Conservation (phyloP, 1,140 invertebrate species). For the Meloidogyne chitwoodi region DNA sequence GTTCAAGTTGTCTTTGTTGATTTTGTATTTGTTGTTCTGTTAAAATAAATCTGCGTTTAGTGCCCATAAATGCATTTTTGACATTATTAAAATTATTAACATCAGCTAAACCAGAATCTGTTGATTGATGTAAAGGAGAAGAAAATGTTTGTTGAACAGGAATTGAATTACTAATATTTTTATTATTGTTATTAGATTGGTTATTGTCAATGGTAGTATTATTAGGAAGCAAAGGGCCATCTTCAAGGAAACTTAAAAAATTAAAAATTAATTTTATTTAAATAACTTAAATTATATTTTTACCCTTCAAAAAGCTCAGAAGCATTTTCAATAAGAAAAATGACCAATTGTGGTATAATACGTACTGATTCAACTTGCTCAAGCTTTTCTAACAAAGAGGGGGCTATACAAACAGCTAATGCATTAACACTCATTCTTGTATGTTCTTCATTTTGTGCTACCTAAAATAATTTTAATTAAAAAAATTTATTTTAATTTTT, state of each 20-base stretch:
- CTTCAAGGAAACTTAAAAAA: conserved; percentile 29
- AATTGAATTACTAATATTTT: not conserved
- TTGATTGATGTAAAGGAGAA: conserved; percentile 40
- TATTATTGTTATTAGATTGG: not conserved
- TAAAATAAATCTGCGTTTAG: not conserved
- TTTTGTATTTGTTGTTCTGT: not conserved
- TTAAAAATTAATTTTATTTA: no score
- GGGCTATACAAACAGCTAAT: conserved; percentile 45
- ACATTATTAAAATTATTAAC: conserved; percentile 10
- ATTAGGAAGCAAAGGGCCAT: conserved; percentile 30
- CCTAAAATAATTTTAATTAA: conserved; percentile 28
- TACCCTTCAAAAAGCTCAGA: conserved; percentile 36
- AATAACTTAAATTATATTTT: not conserved
- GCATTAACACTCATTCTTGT: conserved; percentile 42
- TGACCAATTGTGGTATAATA: conserved; percentile 38
- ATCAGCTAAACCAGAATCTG: conserved; percentile 45
- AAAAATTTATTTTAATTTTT: not conserved
- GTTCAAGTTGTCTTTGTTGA: not conserved
- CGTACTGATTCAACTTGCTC: conserved; percentile 39
- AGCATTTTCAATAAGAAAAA: conserved; percentile 39
- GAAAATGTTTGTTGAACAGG: not conserved
- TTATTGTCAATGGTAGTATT: not conserved
- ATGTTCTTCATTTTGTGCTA: conserved; percentile 21
- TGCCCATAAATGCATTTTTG: not conserved
- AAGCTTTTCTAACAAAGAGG: conserved; percentile 41